Evolutionary conservation across 2,888 invertebrate species (phyloP), one percentile per base, ranked within the genome.

Genomic region (Archaeoteleia sp.): DNA sequence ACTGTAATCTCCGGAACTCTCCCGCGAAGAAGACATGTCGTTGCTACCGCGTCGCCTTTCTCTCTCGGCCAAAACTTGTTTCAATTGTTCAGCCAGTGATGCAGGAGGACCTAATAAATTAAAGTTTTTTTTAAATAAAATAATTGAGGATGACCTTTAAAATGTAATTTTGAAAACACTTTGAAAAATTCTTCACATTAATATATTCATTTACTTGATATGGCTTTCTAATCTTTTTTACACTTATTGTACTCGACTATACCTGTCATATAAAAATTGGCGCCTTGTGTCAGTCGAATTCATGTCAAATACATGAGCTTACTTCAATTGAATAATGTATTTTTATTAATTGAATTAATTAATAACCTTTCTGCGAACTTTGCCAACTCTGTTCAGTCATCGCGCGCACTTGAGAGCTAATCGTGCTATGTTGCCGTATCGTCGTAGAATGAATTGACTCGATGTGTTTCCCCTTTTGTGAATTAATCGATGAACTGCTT

Each of bases 31-130:
- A 8, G 81, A 79, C 53, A 80, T 75, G 42, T 85, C 82, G 60
- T 84, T 86, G 42, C 87, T 87, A 37, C 88, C 88, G 63, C 91
- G 88, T 65, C 93, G 90, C 83, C 93, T 90, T 87, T 95, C 94
- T 75, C 95, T 89, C 86, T 95, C 95, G 65, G 95, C 93, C 78
- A 95, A 86, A 77, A 95, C 94, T 85, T 93, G 93, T 87, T 94
- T 94, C 77, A 95, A 88, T 85, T 95, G 95, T 86, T 95, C 95
- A 12, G 94, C 94, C 74, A 95, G 88, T 57, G 93, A 93, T 71
- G 93, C 89, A 45, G 93, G 92, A 61, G 93, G 93, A 78, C 91
- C 91, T 70, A 88, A 87, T 37, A 27, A 49, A 2, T 17, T 9
- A n/a, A n/a, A n/a, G n/a, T 29, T 27, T 15, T 29, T 23, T 23